These are phyloP conservation scores for Triplophysa dalaica DNA, from an alignment of 2,113 vertebrate species.

Conservation along the genomic window DNA sequence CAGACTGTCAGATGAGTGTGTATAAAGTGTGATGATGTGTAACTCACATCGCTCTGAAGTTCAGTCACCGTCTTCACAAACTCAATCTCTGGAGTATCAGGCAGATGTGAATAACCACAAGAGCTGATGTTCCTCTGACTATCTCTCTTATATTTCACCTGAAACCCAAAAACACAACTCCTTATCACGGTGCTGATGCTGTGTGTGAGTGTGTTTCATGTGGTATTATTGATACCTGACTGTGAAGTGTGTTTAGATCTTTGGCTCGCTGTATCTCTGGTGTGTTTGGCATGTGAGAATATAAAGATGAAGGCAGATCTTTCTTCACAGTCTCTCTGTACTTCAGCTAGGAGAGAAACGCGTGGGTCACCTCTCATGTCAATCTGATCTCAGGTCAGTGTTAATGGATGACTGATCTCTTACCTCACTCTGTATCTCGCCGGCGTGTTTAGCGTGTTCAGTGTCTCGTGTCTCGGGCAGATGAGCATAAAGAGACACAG, in stretches of 20 bases:
- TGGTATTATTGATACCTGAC: constrained; percentile 60
- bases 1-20: too few species aligned
- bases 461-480: constrained; percentile 83
- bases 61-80: constrained; percentile 80
- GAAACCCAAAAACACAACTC: not conserved
- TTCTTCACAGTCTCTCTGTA: constrained; percentile 62
- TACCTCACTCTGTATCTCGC: not conserved
- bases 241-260: constrained; percentile 62
- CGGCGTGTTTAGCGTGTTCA: constrained; percentile 76
- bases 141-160: constrained; percentile 84
- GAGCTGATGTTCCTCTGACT: constrained; percentile 77
- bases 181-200: too few species aligned
- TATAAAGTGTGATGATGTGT: not conserved
- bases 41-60: constrained; percentile 86
- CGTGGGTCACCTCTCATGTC: not conserved
- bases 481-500: constrained; percentile 75
- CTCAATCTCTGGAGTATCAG: constrained; percentile 84
- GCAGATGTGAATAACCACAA: constrained; percentile 86
- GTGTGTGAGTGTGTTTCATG: too few species aligned
- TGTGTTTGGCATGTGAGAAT: constrained; percentile 61
- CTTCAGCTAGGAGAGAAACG: constrained; percentile 56
- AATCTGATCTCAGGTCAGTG: not conserved
- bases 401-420: too few species aligned
- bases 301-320: constrained; percentile 54
- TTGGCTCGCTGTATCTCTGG: constrained; percentile 59